phyloP scores from a whole-genome alignment of 2,888 invertebrate genomes.

The Leucophenga montana region DNA sequence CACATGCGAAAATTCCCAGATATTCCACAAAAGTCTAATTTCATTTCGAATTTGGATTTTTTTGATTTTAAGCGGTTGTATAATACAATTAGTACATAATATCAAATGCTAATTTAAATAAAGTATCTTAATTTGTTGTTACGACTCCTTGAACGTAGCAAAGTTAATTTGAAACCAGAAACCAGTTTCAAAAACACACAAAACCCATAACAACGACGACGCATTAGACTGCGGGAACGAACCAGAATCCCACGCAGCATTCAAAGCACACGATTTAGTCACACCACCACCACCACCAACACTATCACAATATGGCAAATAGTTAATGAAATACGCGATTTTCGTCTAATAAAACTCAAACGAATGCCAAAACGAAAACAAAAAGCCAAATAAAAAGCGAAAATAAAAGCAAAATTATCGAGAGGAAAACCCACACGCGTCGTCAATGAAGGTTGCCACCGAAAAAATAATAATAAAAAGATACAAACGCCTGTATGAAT shows the following conservation, averaged over 20 bases:
- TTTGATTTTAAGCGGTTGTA: not conserved
- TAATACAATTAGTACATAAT: slow-evolving; percentile 7
- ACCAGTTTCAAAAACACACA: slow-evolving; percentile 52
- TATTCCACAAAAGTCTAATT: not conserved
- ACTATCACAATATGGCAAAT: slow-evolving; percentile 38
- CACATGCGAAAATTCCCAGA: slow-evolving; percentile 10
- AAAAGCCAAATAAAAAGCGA: slow-evolving; percentile 13
- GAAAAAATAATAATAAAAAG: not conserved
- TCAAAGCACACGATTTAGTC: slow-evolving; percentile 38
- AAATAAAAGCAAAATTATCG: slow-evolving; percentile 35
- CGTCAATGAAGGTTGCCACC: slow-evolving; percentile 55
- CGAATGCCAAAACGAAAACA: not conserved
- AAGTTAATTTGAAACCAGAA: slow-evolving; percentile 49
- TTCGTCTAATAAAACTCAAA: slow-evolving; percentile 58
- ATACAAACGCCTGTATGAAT: too few species aligned
- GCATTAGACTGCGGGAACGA: slow-evolving; percentile 41
- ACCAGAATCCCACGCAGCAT: slow-evolving; percentile 61
- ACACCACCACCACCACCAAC: not conserved
- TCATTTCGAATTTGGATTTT: not conserved
- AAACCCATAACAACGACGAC: slow-evolving; percentile 47
- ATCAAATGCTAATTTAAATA: not conserved
- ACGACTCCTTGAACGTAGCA: slow-evolving; percentile 57
- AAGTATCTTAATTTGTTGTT: slow-evolving; percentile 5
- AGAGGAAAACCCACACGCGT: slow-evolving; percentile 59
- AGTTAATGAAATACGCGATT: slow-evolving; percentile 63